Conservation (phyloP, 92 coral and sea anemone genomes). For the Epizoanthus scotinus region DNA sequence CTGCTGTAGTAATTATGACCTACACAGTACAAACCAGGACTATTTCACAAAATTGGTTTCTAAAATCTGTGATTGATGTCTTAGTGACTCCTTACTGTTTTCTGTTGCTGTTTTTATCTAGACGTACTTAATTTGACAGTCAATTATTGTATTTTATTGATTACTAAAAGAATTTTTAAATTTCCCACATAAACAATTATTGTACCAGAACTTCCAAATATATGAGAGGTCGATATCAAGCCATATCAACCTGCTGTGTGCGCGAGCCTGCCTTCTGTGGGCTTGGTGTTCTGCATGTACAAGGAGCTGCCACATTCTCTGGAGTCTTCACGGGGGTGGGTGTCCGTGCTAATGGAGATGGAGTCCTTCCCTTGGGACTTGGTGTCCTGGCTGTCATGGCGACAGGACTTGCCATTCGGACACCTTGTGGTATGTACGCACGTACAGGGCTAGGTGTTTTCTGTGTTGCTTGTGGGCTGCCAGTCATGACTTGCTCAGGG, state of each 20-base stretch:
- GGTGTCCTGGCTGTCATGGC: constrained; percentile 49
- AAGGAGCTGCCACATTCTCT: constrained; percentile 4
- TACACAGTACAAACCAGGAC: neutral
- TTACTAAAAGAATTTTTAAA: neutral
- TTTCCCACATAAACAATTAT: neutral
- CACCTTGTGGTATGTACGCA: constrained; percentile 50
- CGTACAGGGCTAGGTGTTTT: constrained; percentile 44
- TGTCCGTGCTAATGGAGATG: constrained; percentile 49
- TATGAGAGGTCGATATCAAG: neutral
- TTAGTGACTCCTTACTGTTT: no score
- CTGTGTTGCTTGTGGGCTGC: constrained; percentile 11
- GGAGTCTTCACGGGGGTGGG: constrained; percentile 42
- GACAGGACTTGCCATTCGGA: constrained; percentile 36
- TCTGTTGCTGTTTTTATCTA: no score
- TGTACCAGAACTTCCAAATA: neutral
- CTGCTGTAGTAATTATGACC: no score
- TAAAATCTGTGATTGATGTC: neutral
- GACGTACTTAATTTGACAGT: no score
- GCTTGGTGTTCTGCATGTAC: constrained; percentile 33
- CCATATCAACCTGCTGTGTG: constrained; percentile 23
- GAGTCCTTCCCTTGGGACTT: constrained; percentile 62
- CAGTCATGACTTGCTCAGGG: constrained; percentile 23
- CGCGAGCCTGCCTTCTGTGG: constrained; percentile 27
- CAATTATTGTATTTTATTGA: neutral
- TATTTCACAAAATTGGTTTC: neutral